phyloP scores from a whole-genome alignment of 1,140 invertebrate genomes.

The Micrasema longulum region DNA sequence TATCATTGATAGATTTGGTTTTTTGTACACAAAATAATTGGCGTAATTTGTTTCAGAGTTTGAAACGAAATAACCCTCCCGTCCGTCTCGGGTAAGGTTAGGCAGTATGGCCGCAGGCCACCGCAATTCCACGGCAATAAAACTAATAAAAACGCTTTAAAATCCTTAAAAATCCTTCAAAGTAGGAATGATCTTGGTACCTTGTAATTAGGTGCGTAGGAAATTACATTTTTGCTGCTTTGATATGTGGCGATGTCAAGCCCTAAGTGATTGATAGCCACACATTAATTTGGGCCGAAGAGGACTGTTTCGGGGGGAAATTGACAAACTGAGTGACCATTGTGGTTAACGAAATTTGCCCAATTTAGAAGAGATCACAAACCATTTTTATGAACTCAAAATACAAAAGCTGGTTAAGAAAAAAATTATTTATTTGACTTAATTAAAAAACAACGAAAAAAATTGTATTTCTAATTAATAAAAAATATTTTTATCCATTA shows the following conservation, averaged over 20 bases:
- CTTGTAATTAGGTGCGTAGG: conserved; percentile 31
- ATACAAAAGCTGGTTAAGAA: no score
- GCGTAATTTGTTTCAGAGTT: conserved; percentile 3
- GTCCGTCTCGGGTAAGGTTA: neutral
- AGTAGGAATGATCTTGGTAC: conserved; percentile 15
- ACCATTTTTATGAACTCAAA: neutral
- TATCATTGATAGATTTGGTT: neutral
- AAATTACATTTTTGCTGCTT: conserved; percentile 31
- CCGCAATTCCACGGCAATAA: conserved; percentile 24
- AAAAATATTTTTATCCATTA: no score
- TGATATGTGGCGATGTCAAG: conserved; percentile 26
- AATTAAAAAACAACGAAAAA: no score
- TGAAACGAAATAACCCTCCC: neutral
- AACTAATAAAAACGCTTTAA: conserved; percentile 22
- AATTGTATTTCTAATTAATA: no score
- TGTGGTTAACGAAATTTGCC: neutral
- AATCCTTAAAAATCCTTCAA: conserved; percentile 17
- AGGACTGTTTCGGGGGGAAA: neutral
- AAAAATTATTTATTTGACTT: no score
- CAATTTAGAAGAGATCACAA: no score
- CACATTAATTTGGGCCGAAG: conserved; percentile 21
- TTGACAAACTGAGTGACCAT: conserved; percentile 17
- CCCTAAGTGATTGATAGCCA: conserved; percentile 25
- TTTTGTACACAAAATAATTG: conserved; percentile 3
- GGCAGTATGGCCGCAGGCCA: conserved; percentile 1